A percentile compares a stretch with the other conserved stretches of the same genome.
Conservation (phyloP, 2,888 invertebrate genomes). For the Cyaniris semiargus region DNA sequence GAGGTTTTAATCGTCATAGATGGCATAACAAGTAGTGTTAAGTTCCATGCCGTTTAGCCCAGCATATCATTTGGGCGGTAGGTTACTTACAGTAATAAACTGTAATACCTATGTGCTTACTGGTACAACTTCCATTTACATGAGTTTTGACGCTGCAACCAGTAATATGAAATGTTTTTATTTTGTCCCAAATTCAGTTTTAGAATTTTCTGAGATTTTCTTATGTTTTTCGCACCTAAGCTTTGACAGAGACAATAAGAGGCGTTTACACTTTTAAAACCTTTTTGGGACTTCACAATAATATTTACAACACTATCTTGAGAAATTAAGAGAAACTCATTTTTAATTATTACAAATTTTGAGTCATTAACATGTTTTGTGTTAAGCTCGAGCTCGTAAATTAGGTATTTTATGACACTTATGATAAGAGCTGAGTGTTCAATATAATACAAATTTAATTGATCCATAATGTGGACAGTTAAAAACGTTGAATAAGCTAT, state of each 20-base stretch:
- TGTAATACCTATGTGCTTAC: neutral
- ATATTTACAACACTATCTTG: too few relatives aligned
- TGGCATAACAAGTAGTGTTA: conserved; percentile 13
- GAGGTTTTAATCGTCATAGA: conserved; percentile 26
- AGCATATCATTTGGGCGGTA: conserved; percentile 12
- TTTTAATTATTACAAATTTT: conserved; percentile 14
- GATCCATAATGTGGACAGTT: conserved; percentile 27
- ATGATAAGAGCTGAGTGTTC: conserved; percentile 13
- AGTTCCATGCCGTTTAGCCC: conserved; percentile 20
- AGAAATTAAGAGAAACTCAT: neutral
- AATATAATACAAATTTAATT: conserved; percentile 26
- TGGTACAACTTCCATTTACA: neutral
- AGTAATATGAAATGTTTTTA: neutral
- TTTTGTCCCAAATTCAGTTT: neutral
- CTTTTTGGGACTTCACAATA: too few relatives aligned
- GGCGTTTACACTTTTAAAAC: too few relatives aligned
- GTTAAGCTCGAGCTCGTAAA: conserved; percentile 5
- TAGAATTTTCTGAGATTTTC: neutral
- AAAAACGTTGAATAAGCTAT: conserved; percentile 43
- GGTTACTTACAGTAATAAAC: neutral
- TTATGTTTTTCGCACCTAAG: neutral
- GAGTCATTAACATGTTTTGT: neutral
- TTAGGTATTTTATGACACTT: conserved; percentile 3
- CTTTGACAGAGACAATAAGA: too few relatives aligned
- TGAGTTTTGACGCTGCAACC: neutral